These are phyloP conservation scores for Rhabdomys pumilio DNA, from an alignment of 2,797 vertebrate genomes.

Conservation along the genomic window DNA sequence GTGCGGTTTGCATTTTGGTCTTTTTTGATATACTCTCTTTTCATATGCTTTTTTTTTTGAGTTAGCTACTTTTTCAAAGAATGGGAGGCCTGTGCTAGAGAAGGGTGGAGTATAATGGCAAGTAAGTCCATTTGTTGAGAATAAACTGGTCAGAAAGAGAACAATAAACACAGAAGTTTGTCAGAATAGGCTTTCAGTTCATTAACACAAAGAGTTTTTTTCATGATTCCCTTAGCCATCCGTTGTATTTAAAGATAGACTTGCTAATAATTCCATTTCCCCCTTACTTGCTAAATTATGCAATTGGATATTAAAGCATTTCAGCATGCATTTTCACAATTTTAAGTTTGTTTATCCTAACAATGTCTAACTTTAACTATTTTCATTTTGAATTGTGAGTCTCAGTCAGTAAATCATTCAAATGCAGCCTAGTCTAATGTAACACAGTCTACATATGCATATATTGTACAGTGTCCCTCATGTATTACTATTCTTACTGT, in stretches of 20 bases:
- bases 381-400: slow-evolving; percentile 36
- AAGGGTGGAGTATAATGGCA: slow-evolving; percentile 80
- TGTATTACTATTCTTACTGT: background rate
- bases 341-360: slow-evolving; percentile 69
- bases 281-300: slow-evolving; percentile 74
- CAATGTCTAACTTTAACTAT: slow-evolving; percentile 60
- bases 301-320: slow-evolving; percentile 64
- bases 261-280: slow-evolving; percentile 81
- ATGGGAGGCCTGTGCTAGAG: slow-evolving; percentile 77
- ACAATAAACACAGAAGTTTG: slow-evolving; percentile 84
- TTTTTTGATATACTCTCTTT: slow-evolving; percentile 66
- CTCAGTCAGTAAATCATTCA: slow-evolving; percentile 19
- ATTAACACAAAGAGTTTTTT: slow-evolving; percentile 82
- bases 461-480: background rate
- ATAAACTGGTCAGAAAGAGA: slow-evolving; percentile 81
- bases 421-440: background rate
- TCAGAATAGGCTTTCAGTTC: slow-evolving; percentile 74
- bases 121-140: slow-evolving; percentile 77
- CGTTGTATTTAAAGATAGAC: slow-evolving; percentile 73
- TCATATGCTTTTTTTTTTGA: slow-evolving; percentile 71
- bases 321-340: slow-evolving; percentile 32
- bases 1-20: slow-evolving; percentile 56
- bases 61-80: slow-evolving; percentile 84
- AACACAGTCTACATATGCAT: background rate
- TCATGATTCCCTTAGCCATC: slow-evolving; percentile 78